These are phyloP conservation scores for Nannoperca obscura DNA, from an alignment of 2,797 vertebrate genomes.

Conservation along the genomic window DNA sequence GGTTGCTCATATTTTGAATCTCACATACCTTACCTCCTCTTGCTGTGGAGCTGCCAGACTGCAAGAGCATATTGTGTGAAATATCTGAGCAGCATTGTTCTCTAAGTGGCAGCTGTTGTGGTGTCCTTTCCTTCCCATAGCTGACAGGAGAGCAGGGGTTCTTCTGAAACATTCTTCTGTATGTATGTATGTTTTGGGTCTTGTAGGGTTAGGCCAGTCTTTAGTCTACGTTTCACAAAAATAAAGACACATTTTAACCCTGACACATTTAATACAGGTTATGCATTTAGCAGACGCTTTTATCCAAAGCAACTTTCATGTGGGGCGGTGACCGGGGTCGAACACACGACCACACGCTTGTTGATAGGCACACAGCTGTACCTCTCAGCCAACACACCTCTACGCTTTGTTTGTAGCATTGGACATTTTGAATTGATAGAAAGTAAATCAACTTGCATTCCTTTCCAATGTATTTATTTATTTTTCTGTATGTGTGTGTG, in stretches of 20 bases:
- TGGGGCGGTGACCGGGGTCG: too few relatives aligned
- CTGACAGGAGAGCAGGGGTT: too few relatives aligned
- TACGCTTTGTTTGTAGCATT: too few relatives aligned
- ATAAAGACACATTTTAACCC: neutral
- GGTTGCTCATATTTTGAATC: neutral
- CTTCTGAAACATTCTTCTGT: too few relatives aligned
- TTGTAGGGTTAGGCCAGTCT: neutral
- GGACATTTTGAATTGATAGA: constrained; percentile 3
- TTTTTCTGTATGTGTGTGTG: constrained; percentile 5
- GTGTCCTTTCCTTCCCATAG: too few relatives aligned
- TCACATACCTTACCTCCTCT: neutral
- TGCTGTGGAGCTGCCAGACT: neutral
- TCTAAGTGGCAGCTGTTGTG: neutral
- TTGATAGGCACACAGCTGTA: too few relatives aligned
- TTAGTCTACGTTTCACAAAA: neutral
- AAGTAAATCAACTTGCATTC: constrained; percentile 16
- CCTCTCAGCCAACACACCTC: too few relatives aligned
- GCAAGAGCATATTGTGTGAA: neutral
- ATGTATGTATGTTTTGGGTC: too few relatives aligned
- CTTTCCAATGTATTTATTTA: constrained; percentile 57
- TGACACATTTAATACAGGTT: too few relatives aligned
- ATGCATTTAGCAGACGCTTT: too few relatives aligned
- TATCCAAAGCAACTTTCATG: too few relatives aligned
- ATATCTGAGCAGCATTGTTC: neutral
- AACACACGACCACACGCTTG: too few relatives aligned